Evolutionary conservation across 2,888 invertebrate species (phyloP).

Genomic region (Cerceris rybyensis): DNA sequence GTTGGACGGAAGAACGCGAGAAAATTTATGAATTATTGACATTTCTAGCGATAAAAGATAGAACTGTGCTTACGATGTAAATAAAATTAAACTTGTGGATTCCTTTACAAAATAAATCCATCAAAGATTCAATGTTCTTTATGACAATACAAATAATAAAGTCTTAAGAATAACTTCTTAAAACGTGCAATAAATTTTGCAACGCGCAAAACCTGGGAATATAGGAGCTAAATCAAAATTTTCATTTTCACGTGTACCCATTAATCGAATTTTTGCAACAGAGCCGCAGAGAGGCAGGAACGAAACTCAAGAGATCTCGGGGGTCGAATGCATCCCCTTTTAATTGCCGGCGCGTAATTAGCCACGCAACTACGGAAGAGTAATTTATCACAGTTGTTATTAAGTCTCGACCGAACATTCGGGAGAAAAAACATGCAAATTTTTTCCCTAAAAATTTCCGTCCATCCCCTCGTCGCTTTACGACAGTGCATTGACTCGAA

Average conservation of each 20-base stretch:
- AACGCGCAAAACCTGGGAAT: neutral
- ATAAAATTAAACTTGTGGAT: too few relatives aligned
- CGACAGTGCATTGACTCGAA: neutral
- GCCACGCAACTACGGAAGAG: constrained; percentile 36
- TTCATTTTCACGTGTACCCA: constrained; percentile 1
- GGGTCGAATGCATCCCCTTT: constrained; percentile 56
- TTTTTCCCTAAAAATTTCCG: constrained; percentile 20
- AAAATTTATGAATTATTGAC: too few relatives aligned
- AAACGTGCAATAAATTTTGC: too few relatives aligned
- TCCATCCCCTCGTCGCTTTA: constrained; percentile 13
- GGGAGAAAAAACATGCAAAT: constrained; percentile 34
- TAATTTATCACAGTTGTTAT: constrained; percentile 60
- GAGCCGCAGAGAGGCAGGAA: constrained; percentile 19
- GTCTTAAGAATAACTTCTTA: too few relatives aligned
- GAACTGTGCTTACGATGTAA: too few relatives aligned
- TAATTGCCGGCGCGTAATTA: constrained; percentile 61
- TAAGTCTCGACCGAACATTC: constrained; percentile 46
- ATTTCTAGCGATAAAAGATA: too few relatives aligned
- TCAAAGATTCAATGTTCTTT: too few relatives aligned
- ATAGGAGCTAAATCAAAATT: constrained; percentile 26
- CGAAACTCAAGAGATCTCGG: constrained; percentile 49
- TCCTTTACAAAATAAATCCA: too few relatives aligned
- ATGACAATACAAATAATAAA: too few relatives aligned
- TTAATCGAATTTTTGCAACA: constrained; percentile 33
- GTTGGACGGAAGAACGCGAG: too few relatives aligned